Evolutionary conservation across 2,888 invertebrate genomes (phyloP), one percentile per base, ranked within the genome.

Genomic region (Drosophila lacicola): DNA sequence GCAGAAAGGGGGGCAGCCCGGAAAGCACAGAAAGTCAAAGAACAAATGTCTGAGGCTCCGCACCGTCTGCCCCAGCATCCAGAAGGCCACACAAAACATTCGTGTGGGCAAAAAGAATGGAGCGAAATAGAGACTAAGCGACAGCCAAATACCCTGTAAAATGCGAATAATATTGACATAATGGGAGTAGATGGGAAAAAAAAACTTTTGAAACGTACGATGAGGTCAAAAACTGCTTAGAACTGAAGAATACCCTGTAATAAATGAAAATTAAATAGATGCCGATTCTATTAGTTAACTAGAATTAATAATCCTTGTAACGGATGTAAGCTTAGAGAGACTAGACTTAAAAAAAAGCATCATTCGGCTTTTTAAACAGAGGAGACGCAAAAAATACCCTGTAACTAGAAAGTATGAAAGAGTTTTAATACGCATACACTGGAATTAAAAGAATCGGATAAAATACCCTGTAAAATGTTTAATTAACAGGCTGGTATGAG

Each of bases 1-100:
- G 33, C 2, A 29, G 29, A 29, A 2, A 2, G 29, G 19, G 36
- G 25, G 29, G 72, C 60, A 74, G 60, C 70, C 76, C 82, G 80
- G 85, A 82, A 87, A 83, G 83, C 70, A 75, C 76, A 74, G 83
- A 77, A 88, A 89, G 88, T 88, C 85, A 88, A 89, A 85, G 87
- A 89, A 88, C 88, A 88, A 88, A 88, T 88, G 78, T 80, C 72
- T 78, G 73, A 49, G 68, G 66, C 75, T 78, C 72, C 68, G 67
- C 46, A 56, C 44, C 55, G 66, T 55, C 66, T 49, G 54, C 68
- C 62, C 45, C 60, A 17, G 34, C 67, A 45, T 55, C 72, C 61
- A 56, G 63, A 66, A 61, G 74, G 70, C 64, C 71, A 68, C 66
- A 64, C 64, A 74, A 64, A 64, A 74, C 71, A 70, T 74, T 74